phyloP scores from a whole-genome alignment of 2,113 vertebrate species.

The Sturnira hondurensis region DNA sequence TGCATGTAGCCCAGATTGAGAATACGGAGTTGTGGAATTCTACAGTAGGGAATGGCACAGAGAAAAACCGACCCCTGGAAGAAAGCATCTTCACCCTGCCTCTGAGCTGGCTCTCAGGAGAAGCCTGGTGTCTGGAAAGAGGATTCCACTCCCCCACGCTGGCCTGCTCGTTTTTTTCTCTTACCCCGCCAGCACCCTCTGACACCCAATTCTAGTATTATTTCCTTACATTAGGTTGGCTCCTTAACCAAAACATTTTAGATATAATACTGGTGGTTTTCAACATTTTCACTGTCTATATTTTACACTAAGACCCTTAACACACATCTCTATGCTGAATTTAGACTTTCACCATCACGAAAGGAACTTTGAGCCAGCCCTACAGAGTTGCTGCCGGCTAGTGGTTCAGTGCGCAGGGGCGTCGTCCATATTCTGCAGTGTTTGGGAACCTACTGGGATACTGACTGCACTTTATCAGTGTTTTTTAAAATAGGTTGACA shows the following conservation, averaged over 20 bases:
- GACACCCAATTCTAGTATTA: background rate
- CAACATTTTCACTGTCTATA: background rate
- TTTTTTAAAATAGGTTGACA: background rate
- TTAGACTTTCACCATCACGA: too few relatives aligned
- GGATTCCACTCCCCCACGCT: background rate
- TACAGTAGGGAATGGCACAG: background rate
- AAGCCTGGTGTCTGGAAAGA: background rate
- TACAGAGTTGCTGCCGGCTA: accelerated
- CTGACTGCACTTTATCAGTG: background rate
- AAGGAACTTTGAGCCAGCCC: background rate
- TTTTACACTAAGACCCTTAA: background rate
- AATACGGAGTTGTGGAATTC: background rate
- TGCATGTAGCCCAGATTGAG: background rate
- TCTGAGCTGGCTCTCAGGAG: background rate
- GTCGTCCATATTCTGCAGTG: background rate
- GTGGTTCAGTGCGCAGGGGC: background rate
- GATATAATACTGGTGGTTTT: background rate
- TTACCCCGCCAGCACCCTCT: background rate
- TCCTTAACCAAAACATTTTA: background rate
- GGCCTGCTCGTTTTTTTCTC: background rate
- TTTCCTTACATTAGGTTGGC: background rate
- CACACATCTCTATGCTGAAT: background rate
- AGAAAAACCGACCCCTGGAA: accelerated
- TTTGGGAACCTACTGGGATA: background rate
- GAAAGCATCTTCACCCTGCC: background rate